Evolutionary conservation across 2,888 invertebrate genomes (phyloP), one percentile per base, ranked within the genome.

Genomic region (Cremastobaeus sp.): DNA sequence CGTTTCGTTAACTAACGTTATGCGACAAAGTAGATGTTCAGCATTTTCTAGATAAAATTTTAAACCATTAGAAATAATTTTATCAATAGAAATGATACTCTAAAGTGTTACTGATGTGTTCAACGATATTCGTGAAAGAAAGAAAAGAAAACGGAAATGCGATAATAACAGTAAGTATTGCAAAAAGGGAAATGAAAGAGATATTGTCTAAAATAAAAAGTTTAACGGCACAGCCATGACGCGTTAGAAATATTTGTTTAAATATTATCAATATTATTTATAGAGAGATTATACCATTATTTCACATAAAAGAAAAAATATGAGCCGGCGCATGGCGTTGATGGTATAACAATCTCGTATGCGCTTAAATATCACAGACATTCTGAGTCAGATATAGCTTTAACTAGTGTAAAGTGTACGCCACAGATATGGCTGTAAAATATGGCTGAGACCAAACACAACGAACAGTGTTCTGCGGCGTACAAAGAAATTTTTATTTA

Each of bases 381-480:
- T 17, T 17, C 47, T 21, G 65, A 65, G 54, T 65, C 47, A 55
- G 55, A 65, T 65, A 65, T n/a, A n/a, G 66, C 66, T 66, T 66
- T 55, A 57, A 66, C 66, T 66, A 48, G 66, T 66, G 66, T 66
- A 66, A 55, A 66, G 48, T 66, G 55, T 66, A 48, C 66, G 55
- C 41, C 55, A 41, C 48, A 65, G 65, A 65, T 55, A 65, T 21
- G 47, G 65, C 37, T 14, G 37, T 55, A 55, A 65, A 65, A 55
- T 65, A 65, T 55, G 54, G n/a, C 55, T 21, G 20, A 65, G 47
- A 17, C 39, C 65, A 55, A 47, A 54, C 47, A 65, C 65, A 47
- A n/a, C 54, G 12, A 18, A 20, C 28, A 18, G 11, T 65, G 21
- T 48, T 47, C 32, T 11, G 15, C 11, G 8, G 15, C 30, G 32